phyloP scores from a whole-genome alignment of 2,797 vertebrate genomes.

The Furcifer pardalis region DNA sequence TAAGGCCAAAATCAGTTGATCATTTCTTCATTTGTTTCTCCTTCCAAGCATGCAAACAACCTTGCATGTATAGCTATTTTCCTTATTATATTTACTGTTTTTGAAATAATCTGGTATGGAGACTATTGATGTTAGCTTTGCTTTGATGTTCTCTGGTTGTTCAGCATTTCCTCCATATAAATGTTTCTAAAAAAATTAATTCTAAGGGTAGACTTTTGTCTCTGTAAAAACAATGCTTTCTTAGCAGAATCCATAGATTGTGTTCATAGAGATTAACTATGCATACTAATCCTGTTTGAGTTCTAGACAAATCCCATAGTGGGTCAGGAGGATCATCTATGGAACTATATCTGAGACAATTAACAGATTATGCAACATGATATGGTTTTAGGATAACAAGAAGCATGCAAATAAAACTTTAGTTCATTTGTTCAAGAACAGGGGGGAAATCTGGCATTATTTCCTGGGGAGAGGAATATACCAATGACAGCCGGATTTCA shows the following conservation, averaged over 20 bases:
- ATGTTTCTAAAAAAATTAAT: neutral
- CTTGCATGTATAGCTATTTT: neutral
- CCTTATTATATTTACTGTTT: neutral
- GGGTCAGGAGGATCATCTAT: neutral
- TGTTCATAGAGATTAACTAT: slow-evolving; percentile 21
- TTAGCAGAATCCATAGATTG: neutral
- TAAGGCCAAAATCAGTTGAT: neutral
- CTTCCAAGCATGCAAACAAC: neutral
- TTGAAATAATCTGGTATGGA: neutral
- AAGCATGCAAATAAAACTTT: slow-evolving; percentile 29
- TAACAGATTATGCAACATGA: neutral
- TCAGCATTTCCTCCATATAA: neutral
- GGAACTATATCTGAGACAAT: slow-evolving; percentile 19
- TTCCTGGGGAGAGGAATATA: neutral
- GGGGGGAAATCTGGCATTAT: neutral
- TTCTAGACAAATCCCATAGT: neutral
- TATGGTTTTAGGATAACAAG: slow-evolving; percentile 31
- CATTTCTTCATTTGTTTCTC: neutral
- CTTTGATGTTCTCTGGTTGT: neutral
- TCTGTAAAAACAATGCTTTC: slow-evolving; percentile 13
- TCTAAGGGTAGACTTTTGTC: neutral
- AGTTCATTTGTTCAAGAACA: slow-evolving; percentile 19
- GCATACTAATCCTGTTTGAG: neutral
- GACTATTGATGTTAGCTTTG: neutral
- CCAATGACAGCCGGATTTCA: neutral